Evolutionary conservation across 2,113 vertebrate genomes (phyloP), one percentile per base, ranked within the genome.

Genomic region (Odocoileus virginianus): DNA sequence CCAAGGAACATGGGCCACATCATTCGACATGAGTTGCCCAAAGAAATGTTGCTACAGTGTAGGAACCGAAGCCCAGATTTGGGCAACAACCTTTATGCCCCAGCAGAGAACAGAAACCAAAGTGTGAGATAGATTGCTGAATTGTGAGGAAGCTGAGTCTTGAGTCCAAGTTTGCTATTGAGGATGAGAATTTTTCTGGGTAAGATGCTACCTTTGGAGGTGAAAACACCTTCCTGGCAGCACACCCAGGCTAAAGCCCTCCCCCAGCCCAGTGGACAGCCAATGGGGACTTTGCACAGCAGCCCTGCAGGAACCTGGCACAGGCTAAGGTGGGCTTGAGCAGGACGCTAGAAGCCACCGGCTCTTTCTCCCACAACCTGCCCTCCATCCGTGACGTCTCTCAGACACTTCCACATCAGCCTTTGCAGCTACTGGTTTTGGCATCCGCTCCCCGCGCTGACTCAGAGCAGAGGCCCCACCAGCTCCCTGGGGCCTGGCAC

Each of bases 311-410:
- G 47, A 30, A 19, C 16, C 55, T 30, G 5, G 1, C 6, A 19
- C 3, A 21, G 2, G 16, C 43, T 54, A 33, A 2, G 25, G n/a
- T 9, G n/a, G 33, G 3, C 4, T 25, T 6, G 0, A 55, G 55
- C 5, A 2, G 16, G 7, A 7, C 17, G 0, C 30, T 23, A 25
- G 71, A 27, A 71, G 82, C 45, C 82, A 23, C 55, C 0, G 0
- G 15, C 40, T 15, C 21, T 27, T 55, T 40, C 30, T 14, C 33
- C 36, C 13, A 1, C 1, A 16, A 33, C 11, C 11, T 0, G 1
- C 5, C 4, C 28, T 45, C 15, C 47, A 2, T 25, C 40, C 1
- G 21, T 0, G 6, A n/a, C 16, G n/a, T 14, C 60, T 43, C 58
- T 71, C n/a, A 0, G 30, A 47, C 21, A 3, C 82, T 60, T 28